Evolutionary conservation across 1,140 invertebrate species (phyloP).

Genomic region (Thaumatotibia leucotreta): DNA sequence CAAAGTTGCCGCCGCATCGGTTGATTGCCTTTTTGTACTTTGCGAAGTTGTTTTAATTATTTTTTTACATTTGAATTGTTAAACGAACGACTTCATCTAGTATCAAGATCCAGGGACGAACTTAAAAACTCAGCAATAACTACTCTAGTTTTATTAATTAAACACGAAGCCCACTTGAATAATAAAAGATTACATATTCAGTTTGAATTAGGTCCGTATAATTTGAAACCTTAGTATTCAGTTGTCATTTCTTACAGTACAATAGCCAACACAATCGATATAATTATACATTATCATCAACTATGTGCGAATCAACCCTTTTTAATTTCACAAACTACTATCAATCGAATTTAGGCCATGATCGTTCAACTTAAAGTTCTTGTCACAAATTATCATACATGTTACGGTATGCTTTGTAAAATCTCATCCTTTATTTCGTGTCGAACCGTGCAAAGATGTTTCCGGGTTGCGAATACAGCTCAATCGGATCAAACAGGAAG

Average conservation of each 20-base stretch:
- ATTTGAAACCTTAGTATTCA: not conserved
- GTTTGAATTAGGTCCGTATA: too few species aligned
- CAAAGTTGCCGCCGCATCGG: not conserved
- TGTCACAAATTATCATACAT: not conserved
- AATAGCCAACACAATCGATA: not conserved
- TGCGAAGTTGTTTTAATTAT: not conserved
- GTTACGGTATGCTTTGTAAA: conserved; percentile 11
- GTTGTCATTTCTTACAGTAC: not conserved
- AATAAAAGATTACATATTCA: too few species aligned
- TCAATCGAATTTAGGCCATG: not conserved
- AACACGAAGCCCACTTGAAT: too few species aligned
- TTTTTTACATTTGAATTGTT: not conserved
- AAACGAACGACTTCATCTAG: not conserved
- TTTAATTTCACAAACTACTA: not conserved
- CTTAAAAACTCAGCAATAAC: too few species aligned
- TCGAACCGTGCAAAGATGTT: conserved; percentile 47
- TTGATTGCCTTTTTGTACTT: conserved; percentile 4
- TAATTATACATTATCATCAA: not conserved
- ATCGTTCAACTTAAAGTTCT: not conserved
- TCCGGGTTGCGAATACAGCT: conserved; percentile 60
- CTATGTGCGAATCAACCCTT: not conserved
- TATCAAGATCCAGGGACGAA: not conserved
- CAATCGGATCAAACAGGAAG: conserved; percentile 56
- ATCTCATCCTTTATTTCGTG: conserved; percentile 51
- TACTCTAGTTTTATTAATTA: too few species aligned